These are phyloP conservation scores for Blastobasis adustella DNA, from an alignment of 2,888 invertebrate genomes.

Conservation along the genomic window DNA sequence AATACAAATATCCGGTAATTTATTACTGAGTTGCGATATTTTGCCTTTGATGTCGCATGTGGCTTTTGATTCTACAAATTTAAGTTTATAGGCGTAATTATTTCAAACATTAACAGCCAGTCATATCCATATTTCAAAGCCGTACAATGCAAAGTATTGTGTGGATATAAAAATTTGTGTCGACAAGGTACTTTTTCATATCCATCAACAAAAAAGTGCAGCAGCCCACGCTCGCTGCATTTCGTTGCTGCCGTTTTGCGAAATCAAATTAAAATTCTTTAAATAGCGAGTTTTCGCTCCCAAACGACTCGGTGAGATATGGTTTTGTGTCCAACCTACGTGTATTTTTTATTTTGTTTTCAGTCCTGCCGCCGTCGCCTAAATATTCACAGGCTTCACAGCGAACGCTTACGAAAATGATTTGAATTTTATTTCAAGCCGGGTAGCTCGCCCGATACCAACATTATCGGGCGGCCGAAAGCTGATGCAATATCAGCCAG, in stretches of 20 bases:
- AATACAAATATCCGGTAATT: too few species aligned
- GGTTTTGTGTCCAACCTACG: constrained; percentile 12
- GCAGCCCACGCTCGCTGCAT: constrained; percentile 37
- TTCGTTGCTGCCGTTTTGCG: constrained; percentile 27
- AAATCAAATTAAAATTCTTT: constrained; percentile 55
- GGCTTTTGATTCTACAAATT: too few species aligned
- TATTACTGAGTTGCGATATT: too few species aligned
- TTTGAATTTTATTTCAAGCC: too few species aligned
- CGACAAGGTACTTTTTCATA: constrained; percentile 10
- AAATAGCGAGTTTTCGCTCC: constrained; percentile 35
- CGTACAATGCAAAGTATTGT: constrained; percentile 6
- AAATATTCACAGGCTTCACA: background rate
- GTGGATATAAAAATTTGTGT: constrained; percentile 13
- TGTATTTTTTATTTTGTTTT: constrained; percentile 27
- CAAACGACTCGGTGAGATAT: constrained; percentile 37
- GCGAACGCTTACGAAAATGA: too few species aligned
- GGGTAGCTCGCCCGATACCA: too few species aligned
- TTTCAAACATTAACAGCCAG: too few species aligned
- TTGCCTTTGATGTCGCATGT: too few species aligned
- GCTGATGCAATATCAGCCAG: too few species aligned
- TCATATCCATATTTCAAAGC: constrained; percentile 1
- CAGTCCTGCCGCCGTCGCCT: constrained; percentile 17
- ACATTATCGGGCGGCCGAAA: too few species aligned
- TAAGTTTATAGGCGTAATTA: too few species aligned
- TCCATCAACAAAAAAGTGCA: constrained; percentile 22